Evolutionary conservation across 2,888 invertebrate species (phyloP).

Genomic region (Thereva unica): DNA sequence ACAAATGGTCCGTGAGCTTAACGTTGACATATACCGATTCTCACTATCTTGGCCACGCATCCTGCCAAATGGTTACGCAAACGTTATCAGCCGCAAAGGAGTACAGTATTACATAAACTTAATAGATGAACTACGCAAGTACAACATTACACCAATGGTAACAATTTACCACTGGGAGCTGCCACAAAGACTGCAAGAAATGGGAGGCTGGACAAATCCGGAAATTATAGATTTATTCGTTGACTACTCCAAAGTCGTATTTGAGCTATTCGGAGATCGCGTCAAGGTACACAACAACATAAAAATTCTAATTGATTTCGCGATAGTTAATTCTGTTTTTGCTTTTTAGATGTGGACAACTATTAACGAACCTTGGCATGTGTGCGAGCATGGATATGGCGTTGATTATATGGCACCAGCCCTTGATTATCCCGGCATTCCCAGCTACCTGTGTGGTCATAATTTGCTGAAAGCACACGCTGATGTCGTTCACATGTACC

Average conservation of each 20-base stretch:
- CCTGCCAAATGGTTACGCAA: slow-evolving; percentile 69
- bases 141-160: slow-evolving; percentile 71
- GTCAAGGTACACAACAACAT: slow-evolving; percentile 57
- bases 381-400: slow-evolving; percentile 59
- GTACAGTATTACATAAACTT: slow-evolving; percentile 77
- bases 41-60: slow-evolving; percentile 78
- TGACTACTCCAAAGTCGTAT: slow-evolving; percentile 67
- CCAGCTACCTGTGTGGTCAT: slow-evolving; percentile 71
- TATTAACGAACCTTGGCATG: slow-evolving; percentile 71
- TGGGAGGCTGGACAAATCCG: slow-evolving; percentile 72
- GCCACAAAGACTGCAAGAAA: slow-evolving; percentile 66
- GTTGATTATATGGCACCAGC: slow-evolving; percentile 66
- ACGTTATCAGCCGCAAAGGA: slow-evolving; percentile 70
- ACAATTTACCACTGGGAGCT: slow-evolving; percentile 76
- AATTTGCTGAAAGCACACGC: slow-evolving; percentile 76
- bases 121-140: slow-evolving; percentile 69
- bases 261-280: slow-evolving; percentile 66
- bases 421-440: slow-evolving; percentile 64
- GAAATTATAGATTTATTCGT: slow-evolving; percentile 67
- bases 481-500: slow-evolving; percentile 68
- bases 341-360: slow-evolving; percentile 68
- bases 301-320: slow-evolving; percentile 1
- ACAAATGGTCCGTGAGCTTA: slow-evolving; percentile 65
- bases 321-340: slow-evolving; percentile 17
- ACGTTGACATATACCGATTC: slow-evolving; percentile 71